phyloP scores from a whole-genome alignment of 2,888 invertebrate genomes.

The Graphium colonna region DNA sequence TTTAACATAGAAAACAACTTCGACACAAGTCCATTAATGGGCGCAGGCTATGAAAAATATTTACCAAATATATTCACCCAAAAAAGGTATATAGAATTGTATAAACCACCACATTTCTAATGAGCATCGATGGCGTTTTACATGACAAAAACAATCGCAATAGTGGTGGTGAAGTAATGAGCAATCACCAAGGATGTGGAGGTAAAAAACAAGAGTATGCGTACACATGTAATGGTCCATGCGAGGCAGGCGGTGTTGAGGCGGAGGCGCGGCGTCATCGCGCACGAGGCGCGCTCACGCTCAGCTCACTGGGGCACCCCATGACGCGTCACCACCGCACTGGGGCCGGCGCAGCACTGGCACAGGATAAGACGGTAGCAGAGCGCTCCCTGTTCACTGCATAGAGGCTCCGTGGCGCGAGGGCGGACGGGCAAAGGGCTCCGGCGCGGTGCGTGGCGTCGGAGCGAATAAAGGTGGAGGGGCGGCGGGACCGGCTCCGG shows the following conservation, averaged over 20 bases:
- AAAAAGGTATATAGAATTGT: no score
- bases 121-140: no score
- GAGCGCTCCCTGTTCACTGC: constrained; percentile 74
- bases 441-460: constrained; percentile 67
- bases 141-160: constrained; percentile 7
- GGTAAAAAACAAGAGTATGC: constrained; percentile 46
- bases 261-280: constrained; percentile 31
- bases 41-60: neutral
- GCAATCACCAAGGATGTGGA: constrained; percentile 18
- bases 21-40: neutral
- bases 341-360: constrained; percentile 38
- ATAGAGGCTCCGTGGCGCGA: constrained; percentile 77
- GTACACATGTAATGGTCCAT: constrained; percentile 67
- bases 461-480: constrained; percentile 75
- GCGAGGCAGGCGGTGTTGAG: constrained; percentile 49
- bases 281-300: constrained; percentile 32
- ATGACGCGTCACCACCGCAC: constrained; percentile 63
- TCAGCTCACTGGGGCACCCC: constrained; percentile 57
- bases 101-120: no score
- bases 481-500: constrained; percentile 75
- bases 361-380: constrained; percentile 33
- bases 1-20: neutral
- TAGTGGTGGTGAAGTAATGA: no score
- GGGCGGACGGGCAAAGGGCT: constrained; percentile 77
- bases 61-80: no score